Conservation (phyloP, 1,140 invertebrate species). For the Homalodisca vitripennis region DNA sequence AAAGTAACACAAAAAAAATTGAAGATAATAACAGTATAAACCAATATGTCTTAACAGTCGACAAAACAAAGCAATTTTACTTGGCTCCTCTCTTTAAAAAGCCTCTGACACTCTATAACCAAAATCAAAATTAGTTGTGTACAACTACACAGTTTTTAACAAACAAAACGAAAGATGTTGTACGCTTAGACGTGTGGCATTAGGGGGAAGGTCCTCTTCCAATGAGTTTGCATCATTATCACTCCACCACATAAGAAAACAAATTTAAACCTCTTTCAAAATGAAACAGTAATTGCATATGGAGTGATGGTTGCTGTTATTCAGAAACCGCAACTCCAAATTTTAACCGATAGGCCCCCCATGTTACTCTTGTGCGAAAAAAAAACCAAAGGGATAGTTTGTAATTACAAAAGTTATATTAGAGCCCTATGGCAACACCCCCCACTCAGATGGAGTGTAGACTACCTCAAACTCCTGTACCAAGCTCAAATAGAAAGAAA, state of each 20-base stretch:
- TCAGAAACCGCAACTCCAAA: neutral
- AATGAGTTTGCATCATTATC: too few species aligned
- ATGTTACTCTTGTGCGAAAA: neutral
- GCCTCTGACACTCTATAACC: neutral
- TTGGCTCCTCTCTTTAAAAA: too few species aligned
- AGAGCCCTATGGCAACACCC: too few species aligned
- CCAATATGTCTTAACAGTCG: too few species aligned
- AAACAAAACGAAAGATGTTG: conserved; percentile 8
- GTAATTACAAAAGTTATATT: too few species aligned
- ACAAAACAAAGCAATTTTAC: conserved; percentile 8
- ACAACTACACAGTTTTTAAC: conserved; percentile 6
- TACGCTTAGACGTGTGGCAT: conserved; percentile 5
- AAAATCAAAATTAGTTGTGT: conserved; percentile 6
- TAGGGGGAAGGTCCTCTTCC: neutral
- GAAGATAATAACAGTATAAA: too few species aligned
- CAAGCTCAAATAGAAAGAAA: conserved; percentile 20
- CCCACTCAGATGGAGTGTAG: conserved; percentile 14
- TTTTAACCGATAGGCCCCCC: neutral
- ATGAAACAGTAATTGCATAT: neutral
- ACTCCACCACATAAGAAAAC: too few species aligned
- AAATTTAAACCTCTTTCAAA: neutral
- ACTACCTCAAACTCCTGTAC: too few species aligned
- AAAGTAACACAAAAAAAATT: too few species aligned
- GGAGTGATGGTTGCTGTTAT: too few species aligned
- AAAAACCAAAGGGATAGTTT: too few species aligned